Percentiles rank a stretch among this genome's conserved stretches.
Evolutionary conservation across 2,113 vertebrate genomes (phyloP).

Genomic region (Microtus ochrogaster): DNA sequence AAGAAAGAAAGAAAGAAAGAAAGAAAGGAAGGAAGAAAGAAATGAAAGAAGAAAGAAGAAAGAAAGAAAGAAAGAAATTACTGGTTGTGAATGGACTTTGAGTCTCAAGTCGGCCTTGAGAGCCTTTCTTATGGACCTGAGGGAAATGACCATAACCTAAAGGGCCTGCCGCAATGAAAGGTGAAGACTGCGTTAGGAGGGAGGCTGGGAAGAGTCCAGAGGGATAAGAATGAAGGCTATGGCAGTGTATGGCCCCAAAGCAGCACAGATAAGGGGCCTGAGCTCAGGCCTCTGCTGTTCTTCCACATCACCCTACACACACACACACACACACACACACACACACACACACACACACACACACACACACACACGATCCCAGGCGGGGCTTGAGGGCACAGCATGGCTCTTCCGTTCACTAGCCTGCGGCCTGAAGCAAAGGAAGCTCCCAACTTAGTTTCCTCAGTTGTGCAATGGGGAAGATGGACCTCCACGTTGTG

Average conservation of each 20-base stretch:
- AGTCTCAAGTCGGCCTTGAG: not conserved
- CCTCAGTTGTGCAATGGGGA: not conserved
- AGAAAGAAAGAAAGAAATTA: no score
- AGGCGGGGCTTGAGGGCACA: not conserved
- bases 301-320: rapidly evolving
- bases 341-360: no score
- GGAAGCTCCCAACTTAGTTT: not conserved
- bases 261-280: not conserved
- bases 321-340: no score
- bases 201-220: not conserved
- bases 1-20: rapidly evolving
- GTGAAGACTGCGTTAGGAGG: not conserved
- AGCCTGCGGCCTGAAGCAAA: not conserved
- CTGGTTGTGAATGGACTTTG: not conserved
- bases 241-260: no score
- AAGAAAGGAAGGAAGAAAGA: no score
- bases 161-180: not conserved
- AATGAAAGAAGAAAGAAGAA: no score
- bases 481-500: not conserved
- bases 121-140: not conserved
- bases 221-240: not conserved
- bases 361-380: no score
- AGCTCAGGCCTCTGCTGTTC: not conserved
- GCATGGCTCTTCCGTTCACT: rapidly evolving
- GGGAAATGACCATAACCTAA: no score